These are phyloP conservation scores for Tolmerus cingulatus DNA, from an alignment of 2,888 invertebrate genomes.

Conservation along the genomic window DNA sequence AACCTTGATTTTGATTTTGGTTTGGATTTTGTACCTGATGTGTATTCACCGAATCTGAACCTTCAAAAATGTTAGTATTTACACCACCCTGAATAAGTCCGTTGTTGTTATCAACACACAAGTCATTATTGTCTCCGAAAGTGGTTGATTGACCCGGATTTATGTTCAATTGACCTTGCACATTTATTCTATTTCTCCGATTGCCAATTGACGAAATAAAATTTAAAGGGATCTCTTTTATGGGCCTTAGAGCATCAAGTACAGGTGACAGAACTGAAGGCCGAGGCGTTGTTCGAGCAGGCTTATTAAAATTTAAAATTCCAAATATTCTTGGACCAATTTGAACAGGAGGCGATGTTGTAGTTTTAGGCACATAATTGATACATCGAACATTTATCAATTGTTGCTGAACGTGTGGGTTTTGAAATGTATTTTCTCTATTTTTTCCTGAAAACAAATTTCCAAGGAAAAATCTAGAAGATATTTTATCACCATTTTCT, in stretches of 20 bases:
- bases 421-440: background rate
- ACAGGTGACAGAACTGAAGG: background rate
- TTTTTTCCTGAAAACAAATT: background rate
- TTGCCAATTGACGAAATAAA: background rate
- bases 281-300: background rate
- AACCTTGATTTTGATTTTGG: background rate
- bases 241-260: background rate
- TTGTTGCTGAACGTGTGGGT: background rate
- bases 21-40: background rate
- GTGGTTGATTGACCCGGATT: background rate
- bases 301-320: background rate
- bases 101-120: background rate
- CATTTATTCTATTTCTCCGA: background rate
- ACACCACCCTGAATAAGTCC: background rate
- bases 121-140: background rate
- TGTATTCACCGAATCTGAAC: background rate
- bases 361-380: background rate
- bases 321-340: background rate
- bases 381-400: background rate
- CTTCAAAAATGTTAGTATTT: background rate
- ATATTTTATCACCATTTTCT: background rate
- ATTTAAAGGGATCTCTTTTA: background rate
- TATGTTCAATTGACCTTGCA: background rate
- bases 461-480: background rate
- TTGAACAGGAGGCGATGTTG: background rate